phyloP scores from a whole-genome alignment of 2,113 vertebrate genomes.

The Falco punctatus region DNA sequence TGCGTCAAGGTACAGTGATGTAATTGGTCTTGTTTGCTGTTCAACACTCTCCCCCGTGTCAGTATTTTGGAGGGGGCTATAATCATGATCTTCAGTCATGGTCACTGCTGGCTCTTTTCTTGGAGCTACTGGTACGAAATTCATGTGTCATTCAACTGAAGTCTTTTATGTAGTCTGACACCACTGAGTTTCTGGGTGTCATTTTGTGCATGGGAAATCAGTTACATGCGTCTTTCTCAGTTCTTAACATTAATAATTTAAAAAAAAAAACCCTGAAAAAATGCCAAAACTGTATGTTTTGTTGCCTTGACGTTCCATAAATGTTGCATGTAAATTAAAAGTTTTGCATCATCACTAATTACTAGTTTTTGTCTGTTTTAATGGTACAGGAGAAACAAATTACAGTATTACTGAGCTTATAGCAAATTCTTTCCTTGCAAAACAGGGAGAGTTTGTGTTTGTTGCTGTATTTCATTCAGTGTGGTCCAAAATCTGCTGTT shows the following conservation, averaged over 20 bases:
- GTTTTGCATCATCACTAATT: conserved; percentile 69
- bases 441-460: not conserved
- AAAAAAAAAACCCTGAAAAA: not conserved
- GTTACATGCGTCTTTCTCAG: conserved; percentile 35
- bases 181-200: conserved; percentile 21
- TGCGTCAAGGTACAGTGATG: conserved; percentile 18
- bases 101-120: conserved; percentile 56
- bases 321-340: conserved; percentile 81
- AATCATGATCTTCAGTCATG: conserved; percentile 53
- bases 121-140: conserved; percentile 60
- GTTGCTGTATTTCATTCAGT: not conserved
- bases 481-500: not conserved
- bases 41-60: not conserved
- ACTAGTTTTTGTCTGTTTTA: conserved; percentile 26
- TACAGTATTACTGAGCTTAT: not conserved
- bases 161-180: conserved; percentile 48
- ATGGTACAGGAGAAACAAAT: not conserved
- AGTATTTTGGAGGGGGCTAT: not conserved
- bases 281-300: conserved; percentile 52
- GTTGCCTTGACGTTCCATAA: conserved; percentile 68
- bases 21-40: conserved; percentile 20
- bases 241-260: conserved; percentile 48
- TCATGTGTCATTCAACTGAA: conserved; percentile 25
- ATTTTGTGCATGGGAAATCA: conserved; percentile 67
- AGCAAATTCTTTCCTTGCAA: not conserved